Conservation (phyloP, 2,797 vertebrate genomes). For the Cossypha caffra region DNA sequence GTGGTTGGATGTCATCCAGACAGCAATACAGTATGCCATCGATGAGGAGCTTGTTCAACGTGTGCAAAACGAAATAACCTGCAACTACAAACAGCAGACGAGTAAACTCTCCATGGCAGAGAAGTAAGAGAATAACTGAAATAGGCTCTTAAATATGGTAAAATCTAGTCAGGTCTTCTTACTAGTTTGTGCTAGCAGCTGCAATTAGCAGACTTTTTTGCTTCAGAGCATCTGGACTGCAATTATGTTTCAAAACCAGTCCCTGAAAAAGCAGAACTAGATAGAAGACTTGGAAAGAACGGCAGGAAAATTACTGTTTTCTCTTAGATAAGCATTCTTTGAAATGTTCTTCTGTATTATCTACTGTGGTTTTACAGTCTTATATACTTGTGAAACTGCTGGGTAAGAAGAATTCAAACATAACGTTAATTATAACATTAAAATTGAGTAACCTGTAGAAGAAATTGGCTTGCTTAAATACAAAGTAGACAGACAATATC, state of each 20-base stretch:
- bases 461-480: background rate
- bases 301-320: background rate
- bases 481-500: background rate
- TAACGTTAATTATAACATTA: background rate
- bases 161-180: background rate
- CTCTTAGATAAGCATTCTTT: background rate
- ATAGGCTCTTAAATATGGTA: background rate
- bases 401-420: background rate
- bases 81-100: constrained; percentile 91
- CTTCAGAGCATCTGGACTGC: background rate
- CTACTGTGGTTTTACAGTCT: background rate
- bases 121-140: constrained; percentile 83
- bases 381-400: background rate
- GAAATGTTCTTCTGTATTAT: background rate
- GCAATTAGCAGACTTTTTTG: background rate
- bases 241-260: background rate
- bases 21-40: constrained; percentile 80
- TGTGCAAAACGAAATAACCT: constrained; percentile 91
- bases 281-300: background rate
- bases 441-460: background rate
- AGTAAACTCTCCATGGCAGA: constrained; percentile 93
- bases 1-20: constrained; percentile 94
- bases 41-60: constrained; percentile 93
- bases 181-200: background rate
- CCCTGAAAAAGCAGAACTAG: background rate